A percentile compares a stretch with the other conserved stretches of the same genome.
These are phyloP conservation scores for Trinorchestia longiramus DNA, from an alignment of 1,140 invertebrate genomes.

Conservation along the genomic window DNA sequence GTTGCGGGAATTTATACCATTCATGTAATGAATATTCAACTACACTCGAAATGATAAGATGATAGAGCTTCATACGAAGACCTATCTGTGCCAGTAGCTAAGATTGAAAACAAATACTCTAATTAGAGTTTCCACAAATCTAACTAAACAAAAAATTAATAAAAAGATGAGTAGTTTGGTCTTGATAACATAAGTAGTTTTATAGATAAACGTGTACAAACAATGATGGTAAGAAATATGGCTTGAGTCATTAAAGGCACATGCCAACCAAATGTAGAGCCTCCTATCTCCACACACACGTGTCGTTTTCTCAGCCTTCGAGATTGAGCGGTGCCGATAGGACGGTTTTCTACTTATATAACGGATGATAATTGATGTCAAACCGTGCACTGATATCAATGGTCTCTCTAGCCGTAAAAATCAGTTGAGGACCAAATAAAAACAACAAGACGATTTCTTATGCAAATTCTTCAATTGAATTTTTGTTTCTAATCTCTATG, in stretches of 20 bases:
- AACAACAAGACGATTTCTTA: background rate
- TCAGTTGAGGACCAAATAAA: background rate
- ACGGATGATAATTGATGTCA: constrained; percentile 24
- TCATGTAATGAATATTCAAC: background rate
- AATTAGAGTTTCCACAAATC: background rate
- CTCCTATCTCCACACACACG: background rate
- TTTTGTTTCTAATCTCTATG: background rate
- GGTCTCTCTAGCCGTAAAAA: background rate
- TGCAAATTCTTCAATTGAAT: background rate
- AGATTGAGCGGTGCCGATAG: constrained; percentile 19
- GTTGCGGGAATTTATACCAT: background rate
- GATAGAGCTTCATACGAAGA: background rate
- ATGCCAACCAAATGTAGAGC: background rate
- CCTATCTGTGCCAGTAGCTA: background rate
- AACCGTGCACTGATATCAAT: constrained; percentile 10
- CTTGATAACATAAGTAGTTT: background rate
- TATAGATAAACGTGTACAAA: background rate
- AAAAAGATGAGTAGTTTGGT: background rate
- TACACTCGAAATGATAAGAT: background rate
- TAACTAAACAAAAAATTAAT: background rate
- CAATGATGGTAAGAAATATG: background rate
- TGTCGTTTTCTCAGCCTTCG: constrained; percentile 18
- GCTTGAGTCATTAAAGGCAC: background rate
- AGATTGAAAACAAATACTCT: background rate
- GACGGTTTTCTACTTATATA: constrained; percentile 6